These are phyloP conservation scores for Quadroppia sp. DNA, from an alignment of 2,888 invertebrate genomes.

Conservation along the genomic window DNA sequence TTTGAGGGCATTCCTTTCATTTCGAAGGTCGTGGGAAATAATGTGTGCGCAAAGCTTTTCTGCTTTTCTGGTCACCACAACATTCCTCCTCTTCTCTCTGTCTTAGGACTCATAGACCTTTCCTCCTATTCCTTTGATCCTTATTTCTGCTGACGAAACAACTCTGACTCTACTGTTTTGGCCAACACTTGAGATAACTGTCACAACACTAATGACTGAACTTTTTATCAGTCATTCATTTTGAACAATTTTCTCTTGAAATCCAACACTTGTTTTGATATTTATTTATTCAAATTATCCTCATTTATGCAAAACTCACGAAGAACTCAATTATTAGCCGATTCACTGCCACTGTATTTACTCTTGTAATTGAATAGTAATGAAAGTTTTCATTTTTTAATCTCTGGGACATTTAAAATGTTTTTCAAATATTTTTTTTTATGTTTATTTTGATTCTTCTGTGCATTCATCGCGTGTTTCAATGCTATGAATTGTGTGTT, in stretches of 20 bases:
- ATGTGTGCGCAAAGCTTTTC: conserved; percentile 3
- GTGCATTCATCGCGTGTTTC: background rate
- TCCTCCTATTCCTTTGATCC: too few relatives aligned
- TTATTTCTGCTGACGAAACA: too few relatives aligned
- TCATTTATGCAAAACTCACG: too few relatives aligned
- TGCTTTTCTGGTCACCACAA: conserved; percentile 14
- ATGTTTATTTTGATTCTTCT: background rate
- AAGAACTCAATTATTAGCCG: too few relatives aligned
- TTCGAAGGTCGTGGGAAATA: conserved; percentile 15
- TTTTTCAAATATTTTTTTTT: too few relatives aligned
- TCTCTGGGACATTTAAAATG: too few relatives aligned
- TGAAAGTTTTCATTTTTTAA: too few relatives aligned
- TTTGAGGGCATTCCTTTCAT: conserved; percentile 15
- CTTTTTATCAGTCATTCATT: background rate
- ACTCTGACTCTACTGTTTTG: background rate
- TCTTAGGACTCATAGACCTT: too few relatives aligned
- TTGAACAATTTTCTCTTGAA: background rate
- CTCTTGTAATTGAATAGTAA: too few relatives aligned
- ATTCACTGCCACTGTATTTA: too few relatives aligned
- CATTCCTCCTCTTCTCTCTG: background rate
- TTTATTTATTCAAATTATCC: too few relatives aligned
- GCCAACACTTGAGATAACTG: background rate
- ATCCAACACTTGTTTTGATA: too few relatives aligned
- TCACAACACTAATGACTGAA: conserved; percentile 11
- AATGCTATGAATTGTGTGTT: background rate